These are phyloP conservation scores for Lepetodrilus schrolli DNA, from an alignment of 2,888 invertebrate genomes.

Conservation along the genomic window DNA sequence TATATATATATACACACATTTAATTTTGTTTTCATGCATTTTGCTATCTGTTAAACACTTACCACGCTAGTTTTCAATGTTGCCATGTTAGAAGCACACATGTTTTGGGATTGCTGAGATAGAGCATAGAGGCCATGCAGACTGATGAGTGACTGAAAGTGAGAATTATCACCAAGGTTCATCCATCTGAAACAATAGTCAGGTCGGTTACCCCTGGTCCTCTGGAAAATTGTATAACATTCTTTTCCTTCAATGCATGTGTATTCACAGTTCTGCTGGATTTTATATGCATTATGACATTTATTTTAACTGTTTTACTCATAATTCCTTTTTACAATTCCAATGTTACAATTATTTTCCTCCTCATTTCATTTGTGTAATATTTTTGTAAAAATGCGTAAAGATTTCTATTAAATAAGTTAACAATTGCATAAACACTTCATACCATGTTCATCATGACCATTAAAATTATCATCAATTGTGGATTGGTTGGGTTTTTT, in stretches of 20 bases:
- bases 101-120: background rate
- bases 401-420: too few species aligned
- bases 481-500: too few species aligned
- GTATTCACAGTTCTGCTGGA: too few species aligned
- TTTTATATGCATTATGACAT: too few species aligned
- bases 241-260: too few species aligned
- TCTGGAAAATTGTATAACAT: too few species aligned
- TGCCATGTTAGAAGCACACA: background rate
- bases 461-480: too few species aligned
- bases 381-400: too few species aligned
- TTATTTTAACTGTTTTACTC: too few species aligned
- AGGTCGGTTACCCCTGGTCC: constrained; percentile 11
- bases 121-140: background rate
- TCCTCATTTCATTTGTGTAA: background rate
- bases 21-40: background rate
- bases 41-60: background rate
- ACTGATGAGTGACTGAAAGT: constrained; percentile 9
- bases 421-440: too few species aligned
- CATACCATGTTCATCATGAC: too few species aligned
- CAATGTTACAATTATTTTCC: background rate
- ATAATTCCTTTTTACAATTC: too few species aligned
- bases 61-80: background rate
- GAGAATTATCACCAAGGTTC: constrained; percentile 2
- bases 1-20: background rate
- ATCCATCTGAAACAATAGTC: constrained; percentile 10